phyloP scores from a whole-genome alignment of 2,797 vertebrate genomes.

The Sparus aurata region DNA sequence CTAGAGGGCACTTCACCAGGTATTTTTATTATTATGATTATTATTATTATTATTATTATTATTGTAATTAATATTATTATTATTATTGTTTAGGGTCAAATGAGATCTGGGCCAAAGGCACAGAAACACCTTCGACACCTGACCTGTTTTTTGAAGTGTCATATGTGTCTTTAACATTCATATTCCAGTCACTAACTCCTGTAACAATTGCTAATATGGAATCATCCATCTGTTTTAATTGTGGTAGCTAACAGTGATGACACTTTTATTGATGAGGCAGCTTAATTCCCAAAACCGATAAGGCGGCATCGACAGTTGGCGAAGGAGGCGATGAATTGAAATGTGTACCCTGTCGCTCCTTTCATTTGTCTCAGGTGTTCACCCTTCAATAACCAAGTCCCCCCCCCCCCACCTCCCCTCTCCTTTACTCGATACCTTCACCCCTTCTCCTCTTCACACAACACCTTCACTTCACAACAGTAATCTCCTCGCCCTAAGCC shows the following conservation, averaged over 20 bases:
- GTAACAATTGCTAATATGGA: slow-evolving; percentile 77
- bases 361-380: slow-evolving; percentile 73
- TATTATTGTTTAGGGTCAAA: not conserved
- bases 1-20: too few species aligned
- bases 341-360: slow-evolving; percentile 45
- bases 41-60: too few species aligned
- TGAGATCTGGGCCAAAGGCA: not conserved
- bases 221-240: slow-evolving; percentile 84
- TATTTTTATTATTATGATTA: too few species aligned
- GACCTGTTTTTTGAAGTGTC: slow-evolving; percentile 35
- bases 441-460: slow-evolving; percentile 38
- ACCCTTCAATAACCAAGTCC: slow-evolving; percentile 50
- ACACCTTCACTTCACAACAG: slow-evolving; percentile 62
- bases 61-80: too few species aligned
- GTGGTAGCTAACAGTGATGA: slow-evolving; percentile 74
- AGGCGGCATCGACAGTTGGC: slow-evolving; percentile 61
- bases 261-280: slow-evolving; percentile 82
- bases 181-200: slow-evolving; percentile 73
- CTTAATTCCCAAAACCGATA: slow-evolving; percentile 78
- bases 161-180: slow-evolving; percentile 71
- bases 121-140: slow-evolving; percentile 4
- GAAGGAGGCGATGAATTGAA: slow-evolving; percentile 59
- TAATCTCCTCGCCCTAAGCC: slow-evolving; percentile 78
- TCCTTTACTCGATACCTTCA: slow-evolving; percentile 16
- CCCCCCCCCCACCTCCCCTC: not conserved